These are phyloP conservation scores for Micromys minutus DNA, from an alignment of 2,113 vertebrate genomes.

Conservation along the genomic window DNA sequence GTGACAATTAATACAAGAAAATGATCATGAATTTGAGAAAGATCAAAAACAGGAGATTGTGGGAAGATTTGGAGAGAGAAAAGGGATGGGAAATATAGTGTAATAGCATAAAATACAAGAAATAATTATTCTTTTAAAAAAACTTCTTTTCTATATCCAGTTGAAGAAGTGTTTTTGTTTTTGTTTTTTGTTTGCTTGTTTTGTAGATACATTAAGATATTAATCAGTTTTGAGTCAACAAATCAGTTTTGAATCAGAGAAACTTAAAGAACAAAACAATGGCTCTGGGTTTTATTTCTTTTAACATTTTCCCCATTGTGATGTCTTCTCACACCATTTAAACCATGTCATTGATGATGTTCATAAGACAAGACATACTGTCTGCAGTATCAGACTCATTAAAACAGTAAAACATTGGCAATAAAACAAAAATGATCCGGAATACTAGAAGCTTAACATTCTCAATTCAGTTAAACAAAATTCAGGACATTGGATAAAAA, in stretches of 20 bases:
- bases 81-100: background rate
- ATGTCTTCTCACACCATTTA: slow-evolving; percentile 8
- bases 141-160: background rate
- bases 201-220: slow-evolving; percentile 12
- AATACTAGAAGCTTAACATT: background rate
- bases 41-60: no score
- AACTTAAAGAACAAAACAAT: background rate
- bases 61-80: background rate
- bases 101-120: background rate
- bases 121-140: background rate
- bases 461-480: background rate
- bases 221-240: no score
- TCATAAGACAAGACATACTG: background rate
- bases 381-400: background rate
- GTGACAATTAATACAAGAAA: background rate
- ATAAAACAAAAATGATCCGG: slow-evolving; percentile 10
- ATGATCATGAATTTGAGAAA: background rate
- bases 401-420: background rate
- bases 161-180: background rate
- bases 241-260: slow-evolving; percentile 39
- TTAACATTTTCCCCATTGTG: slow-evolving; percentile 33
- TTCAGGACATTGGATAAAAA: background rate
- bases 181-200: background rate
- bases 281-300: background rate
- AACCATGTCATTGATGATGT: background rate